Percentiles rank a stretch among this genome's conserved stretches.
Conservation (phyloP, 1,140 invertebrate genomes). For the Homalodisca vitripennis region DNA sequence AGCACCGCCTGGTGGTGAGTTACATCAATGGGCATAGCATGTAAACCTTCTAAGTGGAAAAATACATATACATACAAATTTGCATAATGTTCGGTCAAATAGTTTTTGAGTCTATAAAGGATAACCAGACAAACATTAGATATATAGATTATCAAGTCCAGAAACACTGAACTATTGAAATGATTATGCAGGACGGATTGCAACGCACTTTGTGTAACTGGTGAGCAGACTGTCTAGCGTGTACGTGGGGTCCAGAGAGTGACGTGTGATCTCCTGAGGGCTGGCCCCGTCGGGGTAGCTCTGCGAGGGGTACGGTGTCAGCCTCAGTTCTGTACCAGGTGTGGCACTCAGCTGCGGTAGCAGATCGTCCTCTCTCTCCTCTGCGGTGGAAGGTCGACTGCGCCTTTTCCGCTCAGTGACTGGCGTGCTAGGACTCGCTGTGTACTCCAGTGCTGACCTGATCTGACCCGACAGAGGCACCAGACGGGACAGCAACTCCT, state of each 20-base stretch:
- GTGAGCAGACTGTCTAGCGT: conserved; percentile 66
- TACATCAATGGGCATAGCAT: too few relatives aligned
- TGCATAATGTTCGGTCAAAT: too few relatives aligned
- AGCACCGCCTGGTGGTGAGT: too few relatives aligned
- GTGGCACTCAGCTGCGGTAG: conserved; percentile 80
- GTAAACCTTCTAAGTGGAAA: too few relatives aligned
- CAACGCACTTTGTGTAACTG: conserved; percentile 37
- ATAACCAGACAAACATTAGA: too few relatives aligned
- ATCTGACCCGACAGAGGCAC: conserved; percentile 62
- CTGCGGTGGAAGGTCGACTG: conserved; percentile 49
- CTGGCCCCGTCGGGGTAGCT: conserved; percentile 74
- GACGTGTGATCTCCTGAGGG: conserved; percentile 80
- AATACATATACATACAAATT: too few relatives aligned
- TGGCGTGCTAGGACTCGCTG: conserved; percentile 47
- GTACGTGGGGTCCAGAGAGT: conserved; percentile 83
- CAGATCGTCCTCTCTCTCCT: conserved; percentile 67
- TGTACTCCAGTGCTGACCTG: conserved; percentile 68
- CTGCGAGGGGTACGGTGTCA: conserved; percentile 64
- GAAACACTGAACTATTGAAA: too few relatives aligned
- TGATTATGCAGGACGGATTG: too few relatives aligned
- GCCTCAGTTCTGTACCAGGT: conserved; percentile 72
- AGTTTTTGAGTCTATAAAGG: too few relatives aligned
- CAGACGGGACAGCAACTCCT: conserved; percentile 52
- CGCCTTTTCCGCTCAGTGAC: conserved; percentile 43
- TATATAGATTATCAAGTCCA: too few relatives aligned